Evolutionary conservation across 2,888 invertebrate genomes (phyloP).

Genomic region (Plutella xylostella): DNA sequence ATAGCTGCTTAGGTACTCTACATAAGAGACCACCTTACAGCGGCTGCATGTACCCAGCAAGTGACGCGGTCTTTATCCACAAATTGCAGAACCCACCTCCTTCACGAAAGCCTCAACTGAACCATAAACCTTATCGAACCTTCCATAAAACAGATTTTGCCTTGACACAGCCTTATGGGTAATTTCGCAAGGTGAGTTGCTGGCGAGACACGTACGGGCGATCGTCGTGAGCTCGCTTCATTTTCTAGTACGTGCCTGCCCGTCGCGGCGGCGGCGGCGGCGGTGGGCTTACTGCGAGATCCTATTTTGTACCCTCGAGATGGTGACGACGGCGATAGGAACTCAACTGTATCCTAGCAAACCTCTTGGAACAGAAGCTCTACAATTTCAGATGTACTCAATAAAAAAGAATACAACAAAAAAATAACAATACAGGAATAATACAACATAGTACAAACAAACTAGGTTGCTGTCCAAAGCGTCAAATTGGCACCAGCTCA

Average conservation of each 20-base stretch:
- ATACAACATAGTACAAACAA: too few species aligned
- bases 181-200: not conserved
- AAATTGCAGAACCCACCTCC: not conserved
- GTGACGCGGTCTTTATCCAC: constrained; percentile 5
- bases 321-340: too few species aligned
- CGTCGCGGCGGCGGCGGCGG: not conserved
- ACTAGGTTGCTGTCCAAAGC: too few species aligned
- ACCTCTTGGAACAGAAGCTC: too few species aligned
- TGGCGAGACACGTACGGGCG: constrained; percentile 34
- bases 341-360: too few species aligned
- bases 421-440: too few species aligned
- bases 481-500: too few species aligned
- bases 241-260: constrained; percentile 39
- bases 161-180: not conserved
- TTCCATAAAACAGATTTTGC: not conserved
- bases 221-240: constrained; percentile 35
- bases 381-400: too few species aligned
- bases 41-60: not conserved
- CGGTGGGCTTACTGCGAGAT: not conserved
- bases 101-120: too few species aligned
- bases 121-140: not conserved
- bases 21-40: too few species aligned
- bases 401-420: too few species aligned
- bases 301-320: not conserved
- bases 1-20: too few species aligned